phyloP scores from a whole-genome alignment of 2,797 vertebrate species.

The Gobionotothen gibberifrons region DNA sequence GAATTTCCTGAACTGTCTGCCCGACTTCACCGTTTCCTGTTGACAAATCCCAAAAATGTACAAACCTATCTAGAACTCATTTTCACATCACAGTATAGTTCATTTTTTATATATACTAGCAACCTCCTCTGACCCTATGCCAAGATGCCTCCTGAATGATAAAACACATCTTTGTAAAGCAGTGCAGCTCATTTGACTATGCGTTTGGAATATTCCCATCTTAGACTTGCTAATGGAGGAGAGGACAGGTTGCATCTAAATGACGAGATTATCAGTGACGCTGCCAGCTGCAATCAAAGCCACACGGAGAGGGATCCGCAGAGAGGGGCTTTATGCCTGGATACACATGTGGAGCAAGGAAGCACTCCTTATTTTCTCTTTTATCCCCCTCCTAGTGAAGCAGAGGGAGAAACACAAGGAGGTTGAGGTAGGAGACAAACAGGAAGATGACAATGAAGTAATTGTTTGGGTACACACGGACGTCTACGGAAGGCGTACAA shows the following conservation, averaged over 20 bases:
- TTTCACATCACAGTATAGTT: conserved; percentile 38
- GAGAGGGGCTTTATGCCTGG: conserved; percentile 75
- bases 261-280: conserved; percentile 83
- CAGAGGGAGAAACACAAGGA: conserved; percentile 44
- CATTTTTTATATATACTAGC: conserved; percentile 16
- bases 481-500: conserved; percentile 23
- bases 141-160: conserved; percentile 58
- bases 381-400: conserved; percentile 61
- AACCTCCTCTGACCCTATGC: conserved; percentile 48
- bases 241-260: conserved; percentile 79
- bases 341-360: conserved; percentile 55
- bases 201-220: conserved; percentile 59
- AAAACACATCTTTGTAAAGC: conserved; percentile 50
- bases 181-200: conserved; percentile 45
- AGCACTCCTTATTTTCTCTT: conserved; percentile 64
- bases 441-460: conserved; percentile 51
- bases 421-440: conserved; percentile 46
- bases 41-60: conserved; percentile 55
- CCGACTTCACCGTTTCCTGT: conserved; percentile 45
- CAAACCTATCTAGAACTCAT: conserved; percentile 43
- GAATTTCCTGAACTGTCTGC: conserved; percentile 47
- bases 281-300: conserved; percentile 82
- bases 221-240: conserved; percentile 77
- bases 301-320: conserved; percentile 62
- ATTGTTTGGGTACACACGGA: conserved; percentile 47